These are phyloP conservation scores for Steinernema scapterisci DNA, from an alignment of 2,888 invertebrate genomes.

Conservation along the genomic window DNA sequence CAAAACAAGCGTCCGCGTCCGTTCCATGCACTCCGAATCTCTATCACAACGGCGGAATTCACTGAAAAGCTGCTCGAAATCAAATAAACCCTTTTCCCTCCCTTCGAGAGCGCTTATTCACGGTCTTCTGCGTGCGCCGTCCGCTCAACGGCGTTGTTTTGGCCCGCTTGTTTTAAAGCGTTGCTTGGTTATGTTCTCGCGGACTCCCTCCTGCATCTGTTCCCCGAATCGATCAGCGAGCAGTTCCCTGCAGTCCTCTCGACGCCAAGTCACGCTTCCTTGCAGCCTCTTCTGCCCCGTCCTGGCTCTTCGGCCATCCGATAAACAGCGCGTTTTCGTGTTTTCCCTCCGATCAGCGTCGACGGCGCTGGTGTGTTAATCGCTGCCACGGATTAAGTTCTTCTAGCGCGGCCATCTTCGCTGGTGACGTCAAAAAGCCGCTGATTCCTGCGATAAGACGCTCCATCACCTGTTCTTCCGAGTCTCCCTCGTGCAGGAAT, in stretches of 20 bases:
- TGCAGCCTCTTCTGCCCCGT: neutral
- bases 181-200: too few species aligned
- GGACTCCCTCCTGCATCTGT: neutral
- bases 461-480: neutral
- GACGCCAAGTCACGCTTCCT: neutral
- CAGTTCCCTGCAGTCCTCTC: neutral
- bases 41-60: neutral
- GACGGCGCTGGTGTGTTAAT: neutral
- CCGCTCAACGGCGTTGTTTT: neutral
- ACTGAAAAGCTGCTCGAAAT: neutral
- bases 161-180: neutral
- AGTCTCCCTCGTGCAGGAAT: neutral
- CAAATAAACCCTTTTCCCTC: neutral
- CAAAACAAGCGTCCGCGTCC: too few species aligned
- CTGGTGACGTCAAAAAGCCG: neutral
- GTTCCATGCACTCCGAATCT: too few species aligned
- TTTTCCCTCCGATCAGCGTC: neutral
- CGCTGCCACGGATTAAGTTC: slow-evolving; percentile 4
- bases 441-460: neutral
- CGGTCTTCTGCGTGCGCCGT: neutral
- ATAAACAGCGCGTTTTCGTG: slow-evolving; percentile 8
- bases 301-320: neutral
- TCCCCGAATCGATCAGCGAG: neutral
- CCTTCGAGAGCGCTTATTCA: neutral
- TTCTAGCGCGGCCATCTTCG: neutral